Evolutionary conservation across 2,888 invertebrate genomes (phyloP), one percentile per base, ranked within the genome.

Genomic region (Lepidocyrtinus sp.): DNA sequence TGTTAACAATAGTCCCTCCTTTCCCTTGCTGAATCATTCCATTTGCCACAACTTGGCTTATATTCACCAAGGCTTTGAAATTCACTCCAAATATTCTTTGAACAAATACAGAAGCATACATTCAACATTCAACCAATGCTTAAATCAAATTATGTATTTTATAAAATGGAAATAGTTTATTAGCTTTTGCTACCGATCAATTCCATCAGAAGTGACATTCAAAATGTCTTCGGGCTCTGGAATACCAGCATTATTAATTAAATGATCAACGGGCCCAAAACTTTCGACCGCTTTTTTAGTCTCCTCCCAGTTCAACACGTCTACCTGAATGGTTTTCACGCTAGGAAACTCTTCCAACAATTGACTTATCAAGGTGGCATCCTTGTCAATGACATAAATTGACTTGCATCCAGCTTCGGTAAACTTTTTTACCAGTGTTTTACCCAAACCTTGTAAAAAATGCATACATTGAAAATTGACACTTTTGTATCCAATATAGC

Each of bases 211-310:
- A 2, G 75, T 80, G 26, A 80, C 36, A 17, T 80, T 46, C 21
- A 65, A 46, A 61, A 80, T 26, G 9, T 64, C 15, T n/a, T 36
- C 65, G 17, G 64, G 36, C n/a, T 70, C 70, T 26, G 75, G 61
- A 46, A 80, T 72, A 5, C 71, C 81, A 25, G 81, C 81, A 68
- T 81, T 81, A 17, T 81, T 81, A 1, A 81, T 72, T 9, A 81
- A 55, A 55, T 67, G 65, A 45, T 81, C 71, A 1, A 81, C 46
- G 7, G 75, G 81, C 3, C 71, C 75, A 46, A 81, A 36, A 1
- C 75, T 9, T 27, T 75, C 68, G 0, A 81, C 71, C 2, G 61
- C 50, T 22, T 71, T 67, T 15, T 45, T 12, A 0, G 67, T 75
- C 62, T 65, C 72, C 5, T 71, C 75, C 81, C 81, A 81, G 9